Percentiles rank a stretch among this genome's conserved stretches.
phyloP scores from a whole-genome alignment of 2,797 vertebrate genomes.

The Morelia viridis region DNA sequence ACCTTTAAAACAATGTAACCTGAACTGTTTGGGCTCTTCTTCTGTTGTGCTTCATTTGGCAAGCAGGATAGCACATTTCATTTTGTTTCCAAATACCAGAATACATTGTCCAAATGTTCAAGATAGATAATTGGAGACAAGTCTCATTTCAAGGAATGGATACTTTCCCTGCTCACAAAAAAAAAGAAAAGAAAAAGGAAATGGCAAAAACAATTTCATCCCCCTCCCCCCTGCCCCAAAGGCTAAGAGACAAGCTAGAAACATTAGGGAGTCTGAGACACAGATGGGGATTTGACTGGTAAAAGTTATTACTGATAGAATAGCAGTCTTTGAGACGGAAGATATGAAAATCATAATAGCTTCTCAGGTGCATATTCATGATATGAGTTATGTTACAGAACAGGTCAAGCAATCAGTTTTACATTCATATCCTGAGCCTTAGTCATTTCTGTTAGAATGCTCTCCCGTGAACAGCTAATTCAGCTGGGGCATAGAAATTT shows the following conservation, averaged over 20 bases:
- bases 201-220: conserved; percentile 31
- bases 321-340: conserved; percentile 50
- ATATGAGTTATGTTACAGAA: conserved; percentile 49
- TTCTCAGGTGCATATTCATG: conserved; percentile 57
- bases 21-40: conserved; percentile 14
- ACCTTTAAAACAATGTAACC: conserved; percentile 35
- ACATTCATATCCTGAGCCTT: conserved; percentile 51
- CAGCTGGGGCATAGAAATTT: conserved; percentile 54
- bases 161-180: conserved; percentile 39
- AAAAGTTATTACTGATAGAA: conserved; percentile 57
- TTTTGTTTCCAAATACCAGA: conserved; percentile 34
- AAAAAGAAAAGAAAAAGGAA: conserved; percentile 5
- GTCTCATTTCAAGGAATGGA: conserved; percentile 36
- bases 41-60: conserved; percentile 28
- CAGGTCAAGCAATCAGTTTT: conserved; percentile 61
- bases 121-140: conserved; percentile 22
- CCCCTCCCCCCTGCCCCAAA: neutral
- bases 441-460: conserved; percentile 54
- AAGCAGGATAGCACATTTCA: conserved; percentile 25
- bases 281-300: conserved; percentile 62
- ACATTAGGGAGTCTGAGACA: conserved; percentile 55
- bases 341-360: conserved; percentile 59
- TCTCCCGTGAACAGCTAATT: conserved; percentile 62
- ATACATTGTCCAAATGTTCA: conserved; percentile 32
- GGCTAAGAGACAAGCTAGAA: conserved; percentile 53